Conservation (phyloP, 1,140 invertebrate species). For the Drosophila sproati region DNA sequence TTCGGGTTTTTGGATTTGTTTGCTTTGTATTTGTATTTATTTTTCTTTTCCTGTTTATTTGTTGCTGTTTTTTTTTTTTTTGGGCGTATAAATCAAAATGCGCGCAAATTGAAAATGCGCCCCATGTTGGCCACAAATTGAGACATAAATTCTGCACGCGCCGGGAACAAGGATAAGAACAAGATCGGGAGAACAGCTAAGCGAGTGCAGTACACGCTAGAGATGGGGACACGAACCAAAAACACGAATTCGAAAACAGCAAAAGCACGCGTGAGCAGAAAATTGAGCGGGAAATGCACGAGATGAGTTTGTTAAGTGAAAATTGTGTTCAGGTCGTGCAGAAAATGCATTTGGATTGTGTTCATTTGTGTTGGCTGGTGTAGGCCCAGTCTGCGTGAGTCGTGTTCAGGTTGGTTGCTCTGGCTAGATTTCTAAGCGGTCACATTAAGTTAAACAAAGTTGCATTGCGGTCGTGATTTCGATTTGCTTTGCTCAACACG, state of each 20-base stretch:
- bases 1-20: slow-evolving; percentile 29
- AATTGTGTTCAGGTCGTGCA: neutral
- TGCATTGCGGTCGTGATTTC: too few species aligned
- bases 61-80: slow-evolving; percentile 38
- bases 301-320: neutral
- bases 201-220: neutral
- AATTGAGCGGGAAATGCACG: too few species aligned
- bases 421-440: too few species aligned
- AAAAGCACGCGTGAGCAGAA: too few species aligned
- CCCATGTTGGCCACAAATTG: slow-evolving; percentile 81
- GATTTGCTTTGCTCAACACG: too few species aligned
- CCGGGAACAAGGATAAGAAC: slow-evolving; percentile 46
- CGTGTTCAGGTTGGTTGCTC: too few species aligned
- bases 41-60: slow-evolving; percentile 25
- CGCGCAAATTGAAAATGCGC: slow-evolving; percentile 80
- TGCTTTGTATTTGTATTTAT: slow-evolving; percentile 2
- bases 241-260: neutral
- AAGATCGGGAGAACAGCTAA: neutral
- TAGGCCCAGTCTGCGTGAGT: too few species aligned
- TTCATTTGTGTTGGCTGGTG: neutral
- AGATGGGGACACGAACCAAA: slow-evolving; percentile 3
- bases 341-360: neutral
- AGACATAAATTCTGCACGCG: slow-evolving; percentile 82
- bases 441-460: too few species aligned
- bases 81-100: slow-evolving; percentile 79